Evolutionary conservation across 2,888 invertebrate species (phyloP).

Genomic region (Eristalis intricaria): DNA sequence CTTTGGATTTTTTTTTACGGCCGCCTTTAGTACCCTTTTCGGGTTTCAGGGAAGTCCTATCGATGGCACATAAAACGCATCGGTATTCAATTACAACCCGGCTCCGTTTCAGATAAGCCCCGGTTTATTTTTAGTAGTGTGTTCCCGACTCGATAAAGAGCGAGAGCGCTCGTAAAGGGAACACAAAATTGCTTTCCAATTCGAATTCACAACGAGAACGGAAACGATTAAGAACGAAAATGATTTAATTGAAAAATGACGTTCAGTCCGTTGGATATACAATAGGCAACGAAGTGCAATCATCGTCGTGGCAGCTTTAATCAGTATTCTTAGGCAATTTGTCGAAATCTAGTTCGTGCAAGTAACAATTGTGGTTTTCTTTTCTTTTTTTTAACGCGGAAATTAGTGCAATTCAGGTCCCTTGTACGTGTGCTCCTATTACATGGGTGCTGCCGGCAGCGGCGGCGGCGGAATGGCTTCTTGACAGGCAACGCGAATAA

Average conservation of each 20-base stretch:
- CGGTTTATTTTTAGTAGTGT: conserved; percentile 48
- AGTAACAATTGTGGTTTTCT: conserved; percentile 9
- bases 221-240: conserved; percentile 55
- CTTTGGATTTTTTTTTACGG: conserved; percentile 29
- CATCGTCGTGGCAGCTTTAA: not conserved
- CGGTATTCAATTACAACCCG: conserved; percentile 49
- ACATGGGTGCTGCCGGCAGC: not conserved
- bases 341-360: conserved; percentile 37
- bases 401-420: conserved; percentile 27
- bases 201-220: conserved; percentile 51
- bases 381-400: conserved; percentile 13
- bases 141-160: conserved; percentile 16
- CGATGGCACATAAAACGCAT: conserved; percentile 52
- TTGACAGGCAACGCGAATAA: conserved; percentile 23
- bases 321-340: conserved; percentile 9
- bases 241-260: conserved; percentile 37
- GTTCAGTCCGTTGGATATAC: not conserved
- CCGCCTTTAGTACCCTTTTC: conserved; percentile 56
- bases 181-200: conserved; percentile 41
- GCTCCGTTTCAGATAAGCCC: conserved; percentile 52
- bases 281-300: not conserved
- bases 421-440: conserved; percentile 11
- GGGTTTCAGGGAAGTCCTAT: conserved; percentile 43
- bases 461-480: not conserved
- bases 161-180: conserved; percentile 7